phyloP scores from a whole-genome alignment of 2,888 invertebrate species.

The Siphonodentalium dalli region DNA sequence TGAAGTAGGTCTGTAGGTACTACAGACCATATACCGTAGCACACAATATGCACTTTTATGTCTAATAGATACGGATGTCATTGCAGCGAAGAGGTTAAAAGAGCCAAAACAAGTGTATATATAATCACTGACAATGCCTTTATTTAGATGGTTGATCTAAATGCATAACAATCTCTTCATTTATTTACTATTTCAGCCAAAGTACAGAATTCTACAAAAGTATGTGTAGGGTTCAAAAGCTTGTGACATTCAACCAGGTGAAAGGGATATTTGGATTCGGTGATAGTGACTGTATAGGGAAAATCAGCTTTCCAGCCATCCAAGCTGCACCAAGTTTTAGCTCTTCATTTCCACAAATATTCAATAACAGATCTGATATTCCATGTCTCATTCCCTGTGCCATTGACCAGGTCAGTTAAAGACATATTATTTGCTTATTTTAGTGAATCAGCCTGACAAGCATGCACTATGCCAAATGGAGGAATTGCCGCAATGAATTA shows the following conservation, averaged over 20 bases:
- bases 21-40: no score
- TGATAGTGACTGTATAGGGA: slow-evolving; percentile 94
- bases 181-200: slow-evolving; percentile 71
- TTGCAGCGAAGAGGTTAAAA: no score
- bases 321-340: slow-evolving; percentile 92
- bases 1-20: no score
- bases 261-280: slow-evolving; percentile 98
- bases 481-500: no score
- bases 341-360: slow-evolving; percentile 78
- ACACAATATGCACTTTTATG: no score
- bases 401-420: slow-evolving; percentile 81
- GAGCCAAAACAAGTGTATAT: no score
- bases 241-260: slow-evolving; percentile 96
- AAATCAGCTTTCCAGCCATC: slow-evolving; percentile 94
- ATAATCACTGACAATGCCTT: no score
- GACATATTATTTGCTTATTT: background rate
- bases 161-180: background rate
- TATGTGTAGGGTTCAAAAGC: slow-evolving; percentile 88
- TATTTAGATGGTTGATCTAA: no score
- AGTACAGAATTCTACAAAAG: slow-evolving; percentile 92
- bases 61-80: no score
- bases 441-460: no score
- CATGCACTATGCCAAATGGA: no score
- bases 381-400: slow-evolving; percentile 94
- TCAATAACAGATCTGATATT: slow-evolving; percentile 76